phyloP scores from a whole-genome alignment of 2,888 invertebrate genomes.

The Caenorhabditis sp. region DNA sequence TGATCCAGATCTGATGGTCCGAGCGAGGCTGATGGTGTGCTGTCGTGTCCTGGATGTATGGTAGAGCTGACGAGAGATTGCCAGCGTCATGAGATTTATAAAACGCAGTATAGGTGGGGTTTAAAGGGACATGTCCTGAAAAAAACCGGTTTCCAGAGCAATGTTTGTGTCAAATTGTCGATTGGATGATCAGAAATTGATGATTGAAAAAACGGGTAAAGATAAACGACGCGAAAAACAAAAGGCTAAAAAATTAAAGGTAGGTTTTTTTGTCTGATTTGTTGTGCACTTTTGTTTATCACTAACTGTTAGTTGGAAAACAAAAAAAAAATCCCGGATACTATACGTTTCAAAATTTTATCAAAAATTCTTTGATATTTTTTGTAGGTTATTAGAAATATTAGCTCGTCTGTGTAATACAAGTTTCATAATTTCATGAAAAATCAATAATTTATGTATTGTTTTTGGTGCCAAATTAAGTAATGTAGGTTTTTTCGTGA shows the following conservation, averaged over 20 bases:
- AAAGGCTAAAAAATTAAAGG: conserved; percentile 60
- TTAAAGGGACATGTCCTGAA: too few relatives aligned
- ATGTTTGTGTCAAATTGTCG: conserved; percentile 77
- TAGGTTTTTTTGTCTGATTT: background rate
- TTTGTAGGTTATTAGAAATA: too few relatives aligned
- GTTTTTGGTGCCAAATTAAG: too few relatives aligned
- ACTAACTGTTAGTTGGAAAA: too few relatives aligned
- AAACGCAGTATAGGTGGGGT: conserved; percentile 73
- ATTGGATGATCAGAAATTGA: conserved; percentile 70
- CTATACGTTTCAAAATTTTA: too few relatives aligned
- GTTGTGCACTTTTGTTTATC: too few relatives aligned
- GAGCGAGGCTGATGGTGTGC: conserved; percentile 73
- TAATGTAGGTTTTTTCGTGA: too few relatives aligned
- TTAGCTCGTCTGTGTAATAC: too few relatives aligned
- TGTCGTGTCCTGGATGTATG: conserved; percentile 77
- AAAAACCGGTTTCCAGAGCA: conserved; percentile 73
- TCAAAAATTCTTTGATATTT: too few relatives aligned
- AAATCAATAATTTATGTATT: too few relatives aligned
- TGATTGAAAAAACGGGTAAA: conserved; percentile 54
- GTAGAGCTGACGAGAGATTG: conserved; percentile 76
- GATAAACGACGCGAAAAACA: conserved; percentile 47
- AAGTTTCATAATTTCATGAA: too few relatives aligned
- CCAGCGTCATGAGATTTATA: conserved; percentile 75
- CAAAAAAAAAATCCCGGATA: too few relatives aligned
- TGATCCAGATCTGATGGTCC: background rate